Evolutionary conservation across 2,113 vertebrate genomes (phyloP), one percentile per base, ranked within the genome.

Genomic region (Vidua macroura): DNA sequence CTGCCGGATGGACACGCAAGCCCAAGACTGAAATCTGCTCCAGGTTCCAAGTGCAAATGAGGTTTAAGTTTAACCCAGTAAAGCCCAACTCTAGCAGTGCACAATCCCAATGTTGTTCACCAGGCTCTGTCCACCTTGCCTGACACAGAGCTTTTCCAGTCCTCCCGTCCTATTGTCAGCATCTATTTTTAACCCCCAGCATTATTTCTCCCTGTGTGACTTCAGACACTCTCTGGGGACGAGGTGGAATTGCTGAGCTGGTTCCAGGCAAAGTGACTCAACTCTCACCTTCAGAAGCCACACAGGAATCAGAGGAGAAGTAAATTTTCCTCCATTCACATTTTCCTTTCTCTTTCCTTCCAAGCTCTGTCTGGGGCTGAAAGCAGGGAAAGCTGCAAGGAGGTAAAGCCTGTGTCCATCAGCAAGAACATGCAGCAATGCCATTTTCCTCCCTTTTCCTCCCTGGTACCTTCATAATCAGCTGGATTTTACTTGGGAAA

Each of bases 131-230:
- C 95, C 91, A 81, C 64, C 86, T 91, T 64, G 78, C 73, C 58
- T 92, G 83, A 87, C 78, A 86, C 9, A 0, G 68, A 94, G 87
- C 58, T 86, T 59, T 86, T 93, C 81, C 90, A 86, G 92, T 58
- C 90, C 72, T 93, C 83, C 85, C 66, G 69, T 67, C 88, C 89
- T 39, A 85, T 83, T 95, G 94, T 83, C 84, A 82, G 75, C 7
- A 0, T 75, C 96, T 96, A 96, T 96, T 97, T 96, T 95, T 96
- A 96, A 96, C 86, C 94, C 86, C 62, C 14, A 66, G 90, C 81
- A 35, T 78, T 95, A 78, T 72, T 94, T 80, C 94, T 94, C 95
- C 95, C 91, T 88, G 88, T 20, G 35, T 92, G 88, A 88, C 93
- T 96, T 88, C 86, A 74, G 94, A 79, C 39, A 20, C 56, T 93